phyloP scores from a whole-genome alignment of 2,113 vertebrate species.

The Corythornis madagascariensis region DNA sequence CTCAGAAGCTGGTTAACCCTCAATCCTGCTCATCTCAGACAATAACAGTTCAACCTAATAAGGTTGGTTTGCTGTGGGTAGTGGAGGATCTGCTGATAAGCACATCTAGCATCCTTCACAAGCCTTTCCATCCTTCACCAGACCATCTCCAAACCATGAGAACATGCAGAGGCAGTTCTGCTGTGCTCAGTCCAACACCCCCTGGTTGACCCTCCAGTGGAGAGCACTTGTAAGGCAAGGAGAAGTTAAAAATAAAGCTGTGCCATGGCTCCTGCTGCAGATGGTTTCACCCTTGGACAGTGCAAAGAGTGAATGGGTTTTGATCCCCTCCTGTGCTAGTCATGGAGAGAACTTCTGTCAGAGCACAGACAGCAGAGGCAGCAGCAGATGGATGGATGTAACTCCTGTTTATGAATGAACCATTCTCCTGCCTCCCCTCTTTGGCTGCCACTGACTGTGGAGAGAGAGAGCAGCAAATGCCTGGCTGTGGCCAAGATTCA shows the following conservation, averaged over 20 bases:
- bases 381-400: neutral
- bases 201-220: neutral
- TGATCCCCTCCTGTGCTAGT: neutral
- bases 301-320: neutral
- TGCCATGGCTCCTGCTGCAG: conserved; percentile 13
- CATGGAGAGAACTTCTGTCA: neutral
- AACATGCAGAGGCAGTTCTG: rapidly evolving
- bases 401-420: neutral
- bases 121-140: neutral
- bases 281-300: conserved; percentile 35
- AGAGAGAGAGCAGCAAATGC: neutral
- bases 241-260: neutral
- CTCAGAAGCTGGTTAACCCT: neutral
- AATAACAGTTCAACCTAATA: neutral
- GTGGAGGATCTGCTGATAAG: neutral
- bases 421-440: neutral
- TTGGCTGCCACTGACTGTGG: neutral
- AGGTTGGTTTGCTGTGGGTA: neutral
- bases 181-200: too few relatives aligned
- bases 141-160: rapidly evolving
- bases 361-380: neutral
- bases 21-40: neutral
- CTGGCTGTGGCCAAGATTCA: rapidly evolving
- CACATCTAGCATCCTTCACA: neutral
- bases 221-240: neutral